A percentile compares a stretch with the other conserved stretches of the same genome.
phyloP scores from a whole-genome alignment of 2,113 vertebrate genomes.

The Oryzias curvinotus region DNA sequence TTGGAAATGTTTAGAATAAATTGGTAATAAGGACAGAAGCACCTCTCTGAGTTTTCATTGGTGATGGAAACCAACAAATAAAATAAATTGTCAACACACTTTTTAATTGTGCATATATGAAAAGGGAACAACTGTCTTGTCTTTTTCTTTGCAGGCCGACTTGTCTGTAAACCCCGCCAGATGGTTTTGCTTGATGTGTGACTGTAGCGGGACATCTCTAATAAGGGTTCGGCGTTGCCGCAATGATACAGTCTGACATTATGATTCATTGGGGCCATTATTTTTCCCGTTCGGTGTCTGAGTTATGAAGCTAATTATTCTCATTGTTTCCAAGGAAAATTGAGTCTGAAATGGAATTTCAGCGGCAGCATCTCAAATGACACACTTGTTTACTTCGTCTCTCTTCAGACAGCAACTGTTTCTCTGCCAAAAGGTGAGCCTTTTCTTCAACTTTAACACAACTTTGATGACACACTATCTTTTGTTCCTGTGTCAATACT shows the following conservation, averaged over 20 bases:
- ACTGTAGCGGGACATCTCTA: slow-evolving; percentile 21
- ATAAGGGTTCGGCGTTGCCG: slow-evolving; percentile 22
- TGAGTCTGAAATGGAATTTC: slow-evolving; percentile 49
- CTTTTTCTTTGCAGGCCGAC: not conserved
- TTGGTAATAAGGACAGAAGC: too few species aligned
- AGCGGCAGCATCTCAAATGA: slow-evolving; percentile 18
- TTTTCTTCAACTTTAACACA: slow-evolving; percentile 60
- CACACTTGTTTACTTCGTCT: slow-evolving; percentile 45
- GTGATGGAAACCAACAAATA: too few species aligned
- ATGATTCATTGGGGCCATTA: slow-evolving; percentile 33
- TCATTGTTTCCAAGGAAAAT: slow-evolving; percentile 48
- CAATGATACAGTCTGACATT: slow-evolving; percentile 32
- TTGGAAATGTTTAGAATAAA: too few species aligned
- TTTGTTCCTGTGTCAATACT: slow-evolving; percentile 39
- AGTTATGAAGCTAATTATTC: slow-evolving; percentile 48
- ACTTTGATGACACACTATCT: slow-evolving; percentile 47
- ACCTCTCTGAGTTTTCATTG: too few species aligned
- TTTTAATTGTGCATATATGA: too few species aligned
- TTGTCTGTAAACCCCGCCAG: slow-evolving; percentile 12
- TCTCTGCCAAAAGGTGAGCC: slow-evolving; percentile 59
- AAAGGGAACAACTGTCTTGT: slow-evolving; percentile 10
- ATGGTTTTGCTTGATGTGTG: slow-evolving; percentile 15
- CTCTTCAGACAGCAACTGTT: slow-evolving; percentile 25
- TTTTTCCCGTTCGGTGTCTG: slow-evolving; percentile 32
- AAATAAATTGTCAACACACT: too few species aligned